Conservation (phyloP, 2,113 vertebrate species). For the Bostrychus sinensis region DNA sequence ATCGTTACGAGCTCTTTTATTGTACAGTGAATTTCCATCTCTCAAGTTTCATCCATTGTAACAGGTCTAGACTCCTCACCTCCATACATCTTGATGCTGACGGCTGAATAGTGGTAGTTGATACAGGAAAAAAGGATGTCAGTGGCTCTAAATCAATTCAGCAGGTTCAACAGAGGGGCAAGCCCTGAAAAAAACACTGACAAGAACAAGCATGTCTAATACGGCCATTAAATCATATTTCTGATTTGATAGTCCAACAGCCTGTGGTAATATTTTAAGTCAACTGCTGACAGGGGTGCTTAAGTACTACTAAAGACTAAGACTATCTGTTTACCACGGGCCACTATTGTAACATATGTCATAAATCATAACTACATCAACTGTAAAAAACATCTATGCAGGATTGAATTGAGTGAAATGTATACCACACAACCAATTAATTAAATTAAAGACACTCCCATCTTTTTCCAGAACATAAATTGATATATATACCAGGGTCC, state of each 20-base stretch:
- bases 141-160: constrained; percentile 31
- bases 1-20: neutral
- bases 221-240: constrained; percentile 17
- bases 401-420: too few species aligned
- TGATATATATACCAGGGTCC: too few species aligned
- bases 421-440: too few species aligned
- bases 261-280: constrained; percentile 13
- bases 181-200: neutral
- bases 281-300: constrained; percentile 9
- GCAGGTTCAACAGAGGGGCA: constrained; percentile 1
- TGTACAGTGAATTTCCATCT: neutral
- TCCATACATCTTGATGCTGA: constrained; percentile 14
- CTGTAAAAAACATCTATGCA: neutral
- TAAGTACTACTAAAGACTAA: constrained; percentile 11
- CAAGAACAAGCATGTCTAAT: constrained; percentile 29
- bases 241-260: neutral
- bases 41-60: neutral
- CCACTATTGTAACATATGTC: neutral
- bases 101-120: constrained; percentile 4
- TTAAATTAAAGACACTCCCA: too few species aligned
- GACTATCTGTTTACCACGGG: neutral
- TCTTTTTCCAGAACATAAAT: too few species aligned
- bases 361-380: neutral
- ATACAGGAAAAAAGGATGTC: constrained; percentile 13
- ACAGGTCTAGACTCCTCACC: constrained; percentile 2